Percentiles rank a stretch among this genome's conserved stretches.
Conservation (phyloP, 2,113 vertebrate species). For the Cervus canadensis region DNA sequence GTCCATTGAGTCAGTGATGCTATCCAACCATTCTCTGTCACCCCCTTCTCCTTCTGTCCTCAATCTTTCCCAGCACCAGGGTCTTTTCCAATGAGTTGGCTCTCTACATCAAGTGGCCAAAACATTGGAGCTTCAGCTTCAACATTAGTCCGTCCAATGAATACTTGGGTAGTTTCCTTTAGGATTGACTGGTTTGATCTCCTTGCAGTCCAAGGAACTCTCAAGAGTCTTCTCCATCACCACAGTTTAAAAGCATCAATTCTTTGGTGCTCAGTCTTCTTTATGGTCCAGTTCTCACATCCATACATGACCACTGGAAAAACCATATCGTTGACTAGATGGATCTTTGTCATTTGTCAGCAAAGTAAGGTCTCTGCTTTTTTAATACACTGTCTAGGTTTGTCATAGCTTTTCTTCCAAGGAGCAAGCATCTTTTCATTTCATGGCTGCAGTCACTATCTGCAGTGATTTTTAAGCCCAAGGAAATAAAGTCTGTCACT, state of each 20-base stretch:
- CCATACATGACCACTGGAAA: background rate
- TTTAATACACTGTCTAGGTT: background rate
- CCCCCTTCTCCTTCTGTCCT: background rate
- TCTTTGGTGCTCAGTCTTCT: background rate
- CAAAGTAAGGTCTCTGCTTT: background rate
- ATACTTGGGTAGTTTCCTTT: background rate
- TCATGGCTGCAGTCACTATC: background rate
- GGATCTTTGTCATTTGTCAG: background rate
- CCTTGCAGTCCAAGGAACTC: background rate
- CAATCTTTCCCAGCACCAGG: background rate
- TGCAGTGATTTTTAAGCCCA: background rate
- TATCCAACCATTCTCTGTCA: background rate
- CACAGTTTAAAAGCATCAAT: background rate
- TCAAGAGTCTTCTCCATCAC: background rate
- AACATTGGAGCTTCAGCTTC: background rate
- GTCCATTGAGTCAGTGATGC: background rate
- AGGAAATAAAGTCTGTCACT: background rate
- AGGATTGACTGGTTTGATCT: background rate
- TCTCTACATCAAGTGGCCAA: background rate
- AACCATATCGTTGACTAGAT: background rate
- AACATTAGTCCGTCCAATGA: background rate
- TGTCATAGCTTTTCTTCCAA: background rate
- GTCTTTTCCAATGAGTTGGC: background rate
- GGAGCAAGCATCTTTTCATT: background rate
- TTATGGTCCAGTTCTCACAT: background rate